Conservation (phyloP, 2,113 vertebrate species). For the Oreochromis tanganicae region DNA sequence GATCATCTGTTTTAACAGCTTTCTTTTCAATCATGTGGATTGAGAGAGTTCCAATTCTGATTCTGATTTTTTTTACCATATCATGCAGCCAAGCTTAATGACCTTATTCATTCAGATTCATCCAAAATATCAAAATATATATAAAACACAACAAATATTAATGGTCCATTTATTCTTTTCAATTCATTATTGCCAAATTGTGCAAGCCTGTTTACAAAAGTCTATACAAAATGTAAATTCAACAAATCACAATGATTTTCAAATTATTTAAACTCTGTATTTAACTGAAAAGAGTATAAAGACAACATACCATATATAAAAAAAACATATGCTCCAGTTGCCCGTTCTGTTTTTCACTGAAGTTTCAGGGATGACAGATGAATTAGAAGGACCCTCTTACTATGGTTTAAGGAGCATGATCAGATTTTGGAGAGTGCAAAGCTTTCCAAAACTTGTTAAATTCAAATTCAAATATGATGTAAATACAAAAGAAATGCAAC, state of each 20-base stretch:
- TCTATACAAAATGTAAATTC: not conserved
- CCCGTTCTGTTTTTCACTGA: not conserved
- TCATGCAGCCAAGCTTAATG: not conserved
- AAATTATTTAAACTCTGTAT: not conserved
- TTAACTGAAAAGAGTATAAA: not conserved
- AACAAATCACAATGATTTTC: not conserved
- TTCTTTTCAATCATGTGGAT: not conserved
- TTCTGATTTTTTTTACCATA: not conserved
- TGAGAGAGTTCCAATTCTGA: not conserved
- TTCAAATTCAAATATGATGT: not conserved
- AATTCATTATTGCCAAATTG: not conserved
- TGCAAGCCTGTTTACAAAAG: not conserved
- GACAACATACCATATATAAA: not conserved
- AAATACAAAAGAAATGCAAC: not conserved
- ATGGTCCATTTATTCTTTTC: not conserved
- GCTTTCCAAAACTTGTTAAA: rapidly evolving
- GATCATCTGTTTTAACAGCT: not conserved
- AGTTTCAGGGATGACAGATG: not conserved
- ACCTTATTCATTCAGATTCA: not conserved
- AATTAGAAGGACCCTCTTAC: not conserved
- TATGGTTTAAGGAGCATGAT: not conserved
- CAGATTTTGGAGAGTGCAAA: not conserved
- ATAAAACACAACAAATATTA: not conserved
- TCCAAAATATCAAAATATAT: not conserved
- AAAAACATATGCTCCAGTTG: not conserved